phyloP scores from a whole-genome alignment of 1,140 invertebrate species.

The Ptiloglossa arizonensis region DNA sequence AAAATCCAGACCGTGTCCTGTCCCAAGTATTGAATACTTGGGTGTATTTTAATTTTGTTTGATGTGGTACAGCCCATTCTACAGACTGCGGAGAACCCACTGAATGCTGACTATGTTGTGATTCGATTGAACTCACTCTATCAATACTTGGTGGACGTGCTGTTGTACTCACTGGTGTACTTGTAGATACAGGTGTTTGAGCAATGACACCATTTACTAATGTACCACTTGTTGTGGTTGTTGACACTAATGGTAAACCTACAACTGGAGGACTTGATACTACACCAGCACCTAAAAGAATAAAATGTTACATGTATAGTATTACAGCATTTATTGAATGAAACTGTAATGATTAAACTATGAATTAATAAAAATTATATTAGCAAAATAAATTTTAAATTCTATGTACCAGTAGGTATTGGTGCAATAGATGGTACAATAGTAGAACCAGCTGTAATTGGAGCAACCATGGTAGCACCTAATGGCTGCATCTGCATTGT shows the following conservation, averaged over 20 bases:
- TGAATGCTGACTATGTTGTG: constrained; percentile 78
- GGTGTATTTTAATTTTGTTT: constrained; percentile 95
- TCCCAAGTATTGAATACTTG: constrained; percentile 97
- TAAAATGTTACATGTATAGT: constrained; percentile 7
- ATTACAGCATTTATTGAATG: not conserved
- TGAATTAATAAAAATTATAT: not conserved
- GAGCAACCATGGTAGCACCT: constrained; percentile 57
- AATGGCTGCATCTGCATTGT: constrained; percentile 71
- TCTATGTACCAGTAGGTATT: constrained; percentile 54
- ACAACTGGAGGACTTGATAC: constrained; percentile 56
- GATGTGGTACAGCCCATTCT: constrained; percentile 95
- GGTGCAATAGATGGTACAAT: constrained; percentile 60
- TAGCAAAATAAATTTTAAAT: not conserved
- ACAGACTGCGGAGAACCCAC: constrained; percentile 76
- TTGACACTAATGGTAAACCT: constrained; percentile 67
- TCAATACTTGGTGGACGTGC: constrained; percentile 81
- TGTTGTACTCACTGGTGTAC: constrained; percentile 80
- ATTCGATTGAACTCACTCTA: constrained; percentile 79
- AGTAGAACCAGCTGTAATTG: constrained; percentile 54
- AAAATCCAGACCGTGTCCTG: constrained; percentile 90
- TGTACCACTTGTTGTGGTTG: constrained; percentile 52
- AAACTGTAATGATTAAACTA: not conserved
- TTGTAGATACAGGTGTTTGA: constrained; percentile 79
- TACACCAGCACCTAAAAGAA: constrained; percentile 49
- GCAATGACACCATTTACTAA: constrained; percentile 71